phyloP scores from a whole-genome alignment of 2,113 vertebrate species.

The Sarotherodon lohbergeri region DNA sequence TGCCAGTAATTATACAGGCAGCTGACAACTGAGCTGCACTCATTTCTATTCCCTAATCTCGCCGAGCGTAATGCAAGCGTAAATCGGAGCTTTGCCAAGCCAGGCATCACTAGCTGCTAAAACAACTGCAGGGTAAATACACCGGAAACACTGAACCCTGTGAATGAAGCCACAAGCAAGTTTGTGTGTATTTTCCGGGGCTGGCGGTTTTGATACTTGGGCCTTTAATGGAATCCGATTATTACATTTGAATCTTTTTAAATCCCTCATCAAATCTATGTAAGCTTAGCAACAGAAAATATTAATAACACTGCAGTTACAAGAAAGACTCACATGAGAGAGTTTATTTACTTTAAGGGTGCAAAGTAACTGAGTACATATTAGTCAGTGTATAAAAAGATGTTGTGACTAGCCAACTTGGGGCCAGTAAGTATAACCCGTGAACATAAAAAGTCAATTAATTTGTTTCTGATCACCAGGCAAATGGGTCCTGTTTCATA shows the following conservation, averaged over 20 bases:
- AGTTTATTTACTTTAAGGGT: not conserved
- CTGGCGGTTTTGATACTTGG: not conserved
- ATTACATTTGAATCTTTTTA: not conserved
- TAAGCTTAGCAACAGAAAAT: not conserved
- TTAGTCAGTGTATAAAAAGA: not conserved
- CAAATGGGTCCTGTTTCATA: not conserved
- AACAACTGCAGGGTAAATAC: not conserved
- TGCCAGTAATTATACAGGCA: constrained; percentile 57
- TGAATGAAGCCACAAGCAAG: not conserved
- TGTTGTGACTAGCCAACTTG: not conserved
- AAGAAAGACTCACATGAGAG: not conserved
- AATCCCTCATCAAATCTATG: not conserved
- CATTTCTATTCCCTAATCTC: constrained; percentile 36
- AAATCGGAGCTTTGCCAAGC: not conserved
- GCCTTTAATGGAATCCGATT: not conserved
- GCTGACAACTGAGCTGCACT: constrained; percentile 43
- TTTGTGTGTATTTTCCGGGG: not conserved
- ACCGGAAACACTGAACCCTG: not conserved
- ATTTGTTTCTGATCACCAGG: not conserved
- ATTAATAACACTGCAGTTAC: not conserved
- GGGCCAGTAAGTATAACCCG: not conserved
- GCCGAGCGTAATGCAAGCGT: not conserved
- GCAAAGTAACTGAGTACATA: not conserved
- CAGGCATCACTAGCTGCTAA: constrained; percentile 10
- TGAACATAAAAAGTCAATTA: not conserved